These are phyloP conservation scores for Alviniconcha marisindica DNA, from an alignment of 1,140 invertebrate species.

Conservation along the genomic window DNA sequence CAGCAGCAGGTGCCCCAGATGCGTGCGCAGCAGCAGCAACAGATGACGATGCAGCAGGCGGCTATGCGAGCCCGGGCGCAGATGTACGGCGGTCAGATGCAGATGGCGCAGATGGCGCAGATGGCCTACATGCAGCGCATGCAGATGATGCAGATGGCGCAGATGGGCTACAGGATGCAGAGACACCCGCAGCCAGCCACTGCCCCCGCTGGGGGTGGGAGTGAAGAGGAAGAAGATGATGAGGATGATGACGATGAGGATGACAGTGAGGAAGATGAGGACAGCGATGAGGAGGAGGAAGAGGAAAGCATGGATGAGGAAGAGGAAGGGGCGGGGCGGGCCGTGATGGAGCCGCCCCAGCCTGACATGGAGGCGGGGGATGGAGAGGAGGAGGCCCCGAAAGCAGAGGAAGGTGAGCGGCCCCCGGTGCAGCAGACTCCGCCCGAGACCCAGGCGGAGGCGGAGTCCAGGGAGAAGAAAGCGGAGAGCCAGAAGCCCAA, in stretches of 20 bases:
- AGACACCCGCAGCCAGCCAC: not conserved
- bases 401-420: not conserved
- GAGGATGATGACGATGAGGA: not conserved
- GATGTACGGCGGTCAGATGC: slow-evolving; percentile 12
- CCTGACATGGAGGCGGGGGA: not conserved
- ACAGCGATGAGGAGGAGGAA: not conserved
- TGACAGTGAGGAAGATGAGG: not conserved
- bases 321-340: not conserved
- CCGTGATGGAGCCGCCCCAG: not conserved
- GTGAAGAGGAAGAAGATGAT: not conserved
- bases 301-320: slow-evolving; percentile 14
- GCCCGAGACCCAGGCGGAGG: not conserved
- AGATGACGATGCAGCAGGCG: slow-evolving; percentile 11
- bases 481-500: not conserved
- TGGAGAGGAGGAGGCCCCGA: not conserved
- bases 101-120: slow-evolving; percentile 15
- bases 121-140: slow-evolving; percentile 17
- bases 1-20: not conserved
- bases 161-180: slow-evolving; percentile 17
- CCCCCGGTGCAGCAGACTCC: not conserved
- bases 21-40: not conserved
- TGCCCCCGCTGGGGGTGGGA: not conserved
- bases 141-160: slow-evolving; percentile 19
- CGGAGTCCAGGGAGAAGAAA: not conserved
- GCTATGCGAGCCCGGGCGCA: slow-evolving; percentile 19